Conservation (phyloP, 2,113 vertebrate species). For the Elachura formosa region DNA sequence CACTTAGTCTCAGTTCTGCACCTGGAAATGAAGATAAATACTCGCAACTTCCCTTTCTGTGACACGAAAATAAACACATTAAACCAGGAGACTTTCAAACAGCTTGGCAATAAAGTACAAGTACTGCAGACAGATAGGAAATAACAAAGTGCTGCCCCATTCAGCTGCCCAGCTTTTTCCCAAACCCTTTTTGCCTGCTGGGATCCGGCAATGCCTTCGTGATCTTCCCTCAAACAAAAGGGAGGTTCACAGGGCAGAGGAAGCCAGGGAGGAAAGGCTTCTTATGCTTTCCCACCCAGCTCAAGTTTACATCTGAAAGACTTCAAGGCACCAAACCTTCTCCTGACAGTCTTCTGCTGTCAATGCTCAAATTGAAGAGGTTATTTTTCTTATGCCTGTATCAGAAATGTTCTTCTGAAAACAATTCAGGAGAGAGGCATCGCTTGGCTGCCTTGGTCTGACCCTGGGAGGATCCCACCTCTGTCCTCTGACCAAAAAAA, state of each 20-base stretch:
- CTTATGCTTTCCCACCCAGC: background rate
- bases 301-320: background rate
- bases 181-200: conserved; percentile 11
- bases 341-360: background rate
- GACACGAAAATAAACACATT: conserved; percentile 47
- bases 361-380: background rate
- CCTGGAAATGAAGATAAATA: conserved; percentile 56
- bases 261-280: background rate
- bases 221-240: conserved; percentile 4
- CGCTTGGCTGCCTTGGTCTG: background rate
- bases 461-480: background rate
- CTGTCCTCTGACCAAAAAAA: background rate
- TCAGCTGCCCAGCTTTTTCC: background rate
- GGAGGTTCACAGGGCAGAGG: background rate
- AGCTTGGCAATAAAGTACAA: conserved; percentile 22
- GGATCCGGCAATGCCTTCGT: background rate
- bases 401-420: background rate
- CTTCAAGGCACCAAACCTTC: background rate
- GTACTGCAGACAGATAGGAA: conserved; percentile 27
- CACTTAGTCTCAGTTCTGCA: background rate
- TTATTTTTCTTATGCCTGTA: background rate
- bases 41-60: conserved; percentile 16
- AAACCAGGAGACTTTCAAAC: conserved; percentile 23
- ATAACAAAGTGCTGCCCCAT: conserved; percentile 36
- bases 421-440: background rate